A percentile compares a stretch with the other conserved stretches of the same genome.
These are phyloP conservation scores for Sphinx pinastri DNA, from an alignment of 2,888 invertebrate genomes.

Conservation along the genomic window DNA sequence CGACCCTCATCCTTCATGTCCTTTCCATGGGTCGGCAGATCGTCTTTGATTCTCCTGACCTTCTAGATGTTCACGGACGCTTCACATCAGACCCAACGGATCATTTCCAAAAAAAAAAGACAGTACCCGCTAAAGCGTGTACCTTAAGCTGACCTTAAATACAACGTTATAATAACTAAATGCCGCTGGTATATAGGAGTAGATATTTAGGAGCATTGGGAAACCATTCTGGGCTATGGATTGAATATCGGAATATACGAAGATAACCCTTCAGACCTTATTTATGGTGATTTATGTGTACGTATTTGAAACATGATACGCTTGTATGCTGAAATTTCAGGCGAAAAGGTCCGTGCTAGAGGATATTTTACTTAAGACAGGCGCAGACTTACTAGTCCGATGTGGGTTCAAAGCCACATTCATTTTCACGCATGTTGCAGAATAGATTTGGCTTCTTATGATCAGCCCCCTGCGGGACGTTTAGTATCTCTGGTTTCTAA, in stretches of 20 bases:
- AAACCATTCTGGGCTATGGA: slow-evolving; percentile 3
- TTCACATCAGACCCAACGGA: too few species aligned
- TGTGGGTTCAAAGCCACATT: too few species aligned
- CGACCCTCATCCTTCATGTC: too few species aligned
- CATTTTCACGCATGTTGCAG: too few species aligned
- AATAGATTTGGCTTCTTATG: too few species aligned
- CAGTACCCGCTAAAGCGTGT: neutral
- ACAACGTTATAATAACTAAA: slow-evolving; percentile 42
- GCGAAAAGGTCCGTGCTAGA: neutral
- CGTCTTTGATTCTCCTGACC: neutral
- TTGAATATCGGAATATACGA: slow-evolving; percentile 18
- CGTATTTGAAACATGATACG: too few species aligned
- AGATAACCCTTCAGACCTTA: neutral
- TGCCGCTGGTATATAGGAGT: slow-evolving; percentile 32
- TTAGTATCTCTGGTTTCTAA: too few species aligned
- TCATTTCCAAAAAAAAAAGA: neutral
- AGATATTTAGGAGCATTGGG: slow-evolving; percentile 17
- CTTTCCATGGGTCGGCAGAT: too few species aligned
- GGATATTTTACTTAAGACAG: too few species aligned
- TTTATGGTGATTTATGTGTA: neutral
- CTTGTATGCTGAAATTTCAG: neutral
- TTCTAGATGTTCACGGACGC: too few species aligned
- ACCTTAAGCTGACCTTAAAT: slow-evolving; percentile 28
- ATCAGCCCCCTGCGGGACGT: too few species aligned
- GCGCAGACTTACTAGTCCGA: too few species aligned